Conservation (phyloP, 2,113 vertebrate genomes). For the Zosterops borbonicus region DNA sequence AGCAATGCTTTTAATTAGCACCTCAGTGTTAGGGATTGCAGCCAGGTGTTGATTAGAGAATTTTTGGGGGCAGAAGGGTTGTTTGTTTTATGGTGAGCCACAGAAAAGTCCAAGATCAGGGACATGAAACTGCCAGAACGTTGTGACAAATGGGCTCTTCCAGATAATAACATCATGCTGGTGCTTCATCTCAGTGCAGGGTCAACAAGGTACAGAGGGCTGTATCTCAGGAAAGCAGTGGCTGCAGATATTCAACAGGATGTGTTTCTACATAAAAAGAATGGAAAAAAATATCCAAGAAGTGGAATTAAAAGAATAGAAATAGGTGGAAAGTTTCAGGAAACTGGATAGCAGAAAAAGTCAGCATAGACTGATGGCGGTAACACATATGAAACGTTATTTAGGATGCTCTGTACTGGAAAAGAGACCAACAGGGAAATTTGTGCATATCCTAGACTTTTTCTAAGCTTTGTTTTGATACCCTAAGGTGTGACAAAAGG, state of each 20-base stretch:
- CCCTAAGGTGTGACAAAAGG: not conserved
- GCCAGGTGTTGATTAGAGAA: not conserved
- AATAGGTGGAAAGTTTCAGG: not conserved
- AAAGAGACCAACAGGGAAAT: not conserved
- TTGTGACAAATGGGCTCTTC: not conserved
- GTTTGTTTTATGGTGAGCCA: not conserved
- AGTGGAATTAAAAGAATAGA: not conserved
- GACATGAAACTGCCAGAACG: not conserved
- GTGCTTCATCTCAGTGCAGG: not conserved
- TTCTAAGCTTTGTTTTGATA: not conserved
- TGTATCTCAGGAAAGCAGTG: not conserved
- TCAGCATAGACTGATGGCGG: not conserved
- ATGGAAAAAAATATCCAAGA: not conserved
- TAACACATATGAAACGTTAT: not conserved
- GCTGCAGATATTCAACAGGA: not conserved
- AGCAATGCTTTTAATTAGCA: conserved; percentile 8
- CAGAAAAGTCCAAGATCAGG: not conserved
- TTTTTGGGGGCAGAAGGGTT: not conserved
- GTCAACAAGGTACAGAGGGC: not conserved
- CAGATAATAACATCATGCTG: not conserved
- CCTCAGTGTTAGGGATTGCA: not conserved
- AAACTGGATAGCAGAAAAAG: not conserved
- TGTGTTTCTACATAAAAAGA: not conserved
- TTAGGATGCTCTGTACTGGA: not conserved
- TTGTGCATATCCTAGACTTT: not conserved